Percentiles rank a stretch among this genome's conserved stretches.
These are phyloP conservation scores for Tiphia femorata DNA, from an alignment of 2,888 invertebrate genomes.

Conservation along the genomic window DNA sequence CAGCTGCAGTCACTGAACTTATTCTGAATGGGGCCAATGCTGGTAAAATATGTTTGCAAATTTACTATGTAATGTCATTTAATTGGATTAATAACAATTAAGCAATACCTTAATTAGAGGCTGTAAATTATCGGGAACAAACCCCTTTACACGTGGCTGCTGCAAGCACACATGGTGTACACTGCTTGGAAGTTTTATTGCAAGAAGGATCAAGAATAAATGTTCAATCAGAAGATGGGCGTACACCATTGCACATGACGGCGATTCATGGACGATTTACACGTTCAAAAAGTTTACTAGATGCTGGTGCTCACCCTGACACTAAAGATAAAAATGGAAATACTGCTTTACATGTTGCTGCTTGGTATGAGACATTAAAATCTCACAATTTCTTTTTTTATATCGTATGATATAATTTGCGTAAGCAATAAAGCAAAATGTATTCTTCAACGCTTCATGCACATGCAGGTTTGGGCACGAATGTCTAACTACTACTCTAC, in stretches of 20 bases:
- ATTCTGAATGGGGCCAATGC: slow-evolving; percentile 70
- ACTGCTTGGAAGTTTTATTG: slow-evolving; percentile 73
- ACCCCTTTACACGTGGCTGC: slow-evolving; percentile 75
- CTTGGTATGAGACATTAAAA: slow-evolving; percentile 67
- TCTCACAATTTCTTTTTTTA: not conserved
- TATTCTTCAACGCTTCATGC: not conserved
- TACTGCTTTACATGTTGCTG: slow-evolving; percentile 76
- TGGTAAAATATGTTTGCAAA: slow-evolving; percentile 47
- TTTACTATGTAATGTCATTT: not conserved
- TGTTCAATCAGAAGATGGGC: slow-evolving; percentile 72
- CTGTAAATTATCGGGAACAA: slow-evolving; percentile 73
- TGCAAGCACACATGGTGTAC: slow-evolving; percentile 74
- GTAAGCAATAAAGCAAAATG: not conserved
- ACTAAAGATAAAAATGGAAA: slow-evolving; percentile 73
- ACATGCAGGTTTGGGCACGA: slow-evolving; percentile 64
- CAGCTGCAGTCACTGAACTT: slow-evolving; percentile 71
- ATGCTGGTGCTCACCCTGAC: slow-evolving; percentile 72
- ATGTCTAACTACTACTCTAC: slow-evolving; percentile 54
- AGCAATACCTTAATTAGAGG: slow-evolving; percentile 52
- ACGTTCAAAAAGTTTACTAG: slow-evolving; percentile 74
- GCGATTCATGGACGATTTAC: slow-evolving; percentile 76
- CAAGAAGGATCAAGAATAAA: slow-evolving; percentile 72
- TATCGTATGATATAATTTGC: not conserved
- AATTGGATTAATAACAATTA: not conserved
- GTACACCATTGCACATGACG: slow-evolving; percentile 77